Evolutionary conservation across 2,113 vertebrate genomes (phyloP).

Genomic region (Lamprotornis superbus): DNA sequence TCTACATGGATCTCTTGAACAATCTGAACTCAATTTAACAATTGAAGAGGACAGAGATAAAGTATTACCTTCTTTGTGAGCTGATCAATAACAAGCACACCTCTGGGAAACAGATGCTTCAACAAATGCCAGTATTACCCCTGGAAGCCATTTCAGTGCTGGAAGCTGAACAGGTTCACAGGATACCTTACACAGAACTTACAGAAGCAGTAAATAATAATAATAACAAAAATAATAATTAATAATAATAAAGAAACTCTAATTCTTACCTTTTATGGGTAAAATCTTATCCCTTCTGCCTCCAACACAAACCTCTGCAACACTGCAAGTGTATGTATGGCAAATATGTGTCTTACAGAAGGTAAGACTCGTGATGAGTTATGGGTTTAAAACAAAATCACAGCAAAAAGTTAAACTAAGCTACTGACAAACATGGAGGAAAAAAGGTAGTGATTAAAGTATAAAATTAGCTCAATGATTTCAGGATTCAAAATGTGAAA

Average conservation of each 20-base stretch:
- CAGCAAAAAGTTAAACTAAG: background rate
- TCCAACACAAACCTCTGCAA: background rate
- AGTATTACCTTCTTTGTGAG: conserved; percentile 21
- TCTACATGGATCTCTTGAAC: conserved; percentile 36
- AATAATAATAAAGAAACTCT: background rate
- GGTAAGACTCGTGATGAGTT: background rate
- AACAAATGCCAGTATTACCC: background rate
- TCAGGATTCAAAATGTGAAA: background rate
- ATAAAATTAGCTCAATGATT: background rate
- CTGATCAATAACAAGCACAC: conserved; percentile 43
- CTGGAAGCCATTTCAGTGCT: conserved; percentile 15
- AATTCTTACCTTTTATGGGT: background rate
- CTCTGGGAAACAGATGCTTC: conserved; percentile 41
- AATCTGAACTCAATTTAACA: conserved; percentile 61
- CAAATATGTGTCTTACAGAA: background rate
- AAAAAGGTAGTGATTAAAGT: background rate
- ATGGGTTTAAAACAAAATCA: background rate
- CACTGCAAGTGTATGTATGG: background rate
- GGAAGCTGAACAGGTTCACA: background rate
- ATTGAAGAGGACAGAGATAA: conserved; percentile 42
- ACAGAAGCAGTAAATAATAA: background rate
- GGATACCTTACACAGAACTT: background rate
- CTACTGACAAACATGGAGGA: background rate
- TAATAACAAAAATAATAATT: background rate
- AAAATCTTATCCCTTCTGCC: background rate